Conservation (phyloP, 2,113 vertebrate species). For the Vombatus ursinus region DNA sequence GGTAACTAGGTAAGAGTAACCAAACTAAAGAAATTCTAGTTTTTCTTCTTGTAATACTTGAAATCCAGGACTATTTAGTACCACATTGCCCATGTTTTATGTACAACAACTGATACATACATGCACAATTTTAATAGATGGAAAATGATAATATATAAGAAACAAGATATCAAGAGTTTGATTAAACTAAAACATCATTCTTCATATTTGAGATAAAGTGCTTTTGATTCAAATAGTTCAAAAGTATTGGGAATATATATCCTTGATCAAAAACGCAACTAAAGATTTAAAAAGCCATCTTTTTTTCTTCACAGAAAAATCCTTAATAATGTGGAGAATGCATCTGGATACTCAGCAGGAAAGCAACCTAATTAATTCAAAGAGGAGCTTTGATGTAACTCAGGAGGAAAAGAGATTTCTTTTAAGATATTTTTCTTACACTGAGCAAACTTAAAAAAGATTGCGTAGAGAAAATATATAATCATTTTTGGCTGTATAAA, state of each 20-base stretch:
- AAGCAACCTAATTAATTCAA: conserved; percentile 15
- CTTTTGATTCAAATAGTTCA: not conserved
- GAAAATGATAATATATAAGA: not conserved
- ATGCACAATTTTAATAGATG: not conserved
- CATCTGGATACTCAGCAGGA: not conserved
- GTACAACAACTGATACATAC: not conserved
- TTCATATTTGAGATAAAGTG: not conserved
- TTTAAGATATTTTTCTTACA: not conserved
- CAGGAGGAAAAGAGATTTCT: not conserved
- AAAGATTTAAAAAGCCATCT: not conserved
- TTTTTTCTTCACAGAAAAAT: not conserved
- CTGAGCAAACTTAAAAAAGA: too few species aligned
- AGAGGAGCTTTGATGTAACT: too few species aligned
- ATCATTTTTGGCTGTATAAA: too few species aligned
- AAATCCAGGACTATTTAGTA: too few species aligned
- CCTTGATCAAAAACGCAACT: not conserved
- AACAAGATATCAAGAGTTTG: not conserved
- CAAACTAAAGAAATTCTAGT: too few species aligned
- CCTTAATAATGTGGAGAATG: not conserved
- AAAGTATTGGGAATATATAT: not conserved
- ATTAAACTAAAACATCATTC: not conserved
- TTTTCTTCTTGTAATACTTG: too few species aligned
- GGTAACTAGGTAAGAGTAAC: too few species aligned
- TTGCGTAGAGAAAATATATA: too few species aligned
- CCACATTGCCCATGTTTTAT: too few species aligned